These are phyloP conservation scores for Gadopsis bispinosus DNA, from an alignment of 2,797 vertebrate genomes.

Conservation along the genomic window DNA sequence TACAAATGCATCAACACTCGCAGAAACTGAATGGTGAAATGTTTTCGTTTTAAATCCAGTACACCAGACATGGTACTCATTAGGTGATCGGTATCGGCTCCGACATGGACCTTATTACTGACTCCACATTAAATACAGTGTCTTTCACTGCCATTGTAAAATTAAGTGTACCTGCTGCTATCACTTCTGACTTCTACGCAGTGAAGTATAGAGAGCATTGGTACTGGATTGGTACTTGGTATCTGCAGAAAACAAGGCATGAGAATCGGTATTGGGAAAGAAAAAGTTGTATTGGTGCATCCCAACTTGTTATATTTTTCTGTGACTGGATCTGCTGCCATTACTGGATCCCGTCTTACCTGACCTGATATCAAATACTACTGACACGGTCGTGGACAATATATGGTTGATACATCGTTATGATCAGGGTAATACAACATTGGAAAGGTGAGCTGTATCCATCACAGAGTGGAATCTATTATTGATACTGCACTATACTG, in stretches of 20 bases:
- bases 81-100: neutral
- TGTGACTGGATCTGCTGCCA: neutral
- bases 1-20: neutral
- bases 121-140: neutral
- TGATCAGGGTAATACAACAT: neutral
- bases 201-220: neutral
- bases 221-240: neutral
- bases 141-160: neutral
- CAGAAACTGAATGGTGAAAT: neutral
- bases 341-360: neutral
- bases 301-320: neutral
- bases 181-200: no score
- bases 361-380: neutral
- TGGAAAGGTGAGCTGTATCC: neutral
- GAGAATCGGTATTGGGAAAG: neutral
- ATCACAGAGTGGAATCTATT: neutral
- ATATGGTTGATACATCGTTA: neutral
- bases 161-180: neutral
- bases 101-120: neutral
- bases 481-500: neutral
- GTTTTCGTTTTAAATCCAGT: neutral
- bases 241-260: neutral
- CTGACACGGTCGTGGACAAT: neutral
- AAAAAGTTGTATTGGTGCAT: neutral
- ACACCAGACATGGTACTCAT: neutral